These are phyloP conservation scores for Lagria hirta DNA, from an alignment of 2,888 invertebrate genomes.

Conservation along the genomic window DNA sequence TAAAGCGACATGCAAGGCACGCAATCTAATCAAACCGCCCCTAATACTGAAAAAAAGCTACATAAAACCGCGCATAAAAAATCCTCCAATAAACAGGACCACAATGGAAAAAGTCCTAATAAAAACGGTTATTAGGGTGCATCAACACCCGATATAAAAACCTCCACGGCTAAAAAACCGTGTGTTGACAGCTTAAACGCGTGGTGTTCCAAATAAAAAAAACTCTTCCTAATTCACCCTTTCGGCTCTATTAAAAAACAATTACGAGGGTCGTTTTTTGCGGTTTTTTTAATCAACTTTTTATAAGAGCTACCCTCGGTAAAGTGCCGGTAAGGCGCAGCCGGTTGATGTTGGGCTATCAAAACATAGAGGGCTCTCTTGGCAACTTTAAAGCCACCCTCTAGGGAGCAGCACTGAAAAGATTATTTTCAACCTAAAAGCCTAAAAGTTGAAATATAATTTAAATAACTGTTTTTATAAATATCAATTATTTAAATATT, in stretches of 20 bases:
- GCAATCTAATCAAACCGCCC: constrained; percentile 2
- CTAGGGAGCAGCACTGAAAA: too few relatives aligned
- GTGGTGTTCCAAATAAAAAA: constrained; percentile 29
- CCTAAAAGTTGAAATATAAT: too few relatives aligned
- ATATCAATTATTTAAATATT: too few relatives aligned
- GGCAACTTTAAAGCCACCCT: constrained; percentile 3
- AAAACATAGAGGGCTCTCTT: constrained; percentile 22
- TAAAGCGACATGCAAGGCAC: too few relatives aligned
- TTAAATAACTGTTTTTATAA: too few relatives aligned
- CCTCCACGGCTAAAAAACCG: constrained; percentile 36
- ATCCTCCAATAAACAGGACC: constrained; percentile 10
- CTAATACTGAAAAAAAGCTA: constrained; percentile 4
- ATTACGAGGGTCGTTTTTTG: constrained; percentile 45
- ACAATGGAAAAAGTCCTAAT: constrained; percentile 10
- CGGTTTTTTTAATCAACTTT: constrained; percentile 46
- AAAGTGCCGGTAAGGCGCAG: constrained; percentile 14
- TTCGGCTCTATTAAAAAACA: constrained; percentile 45
- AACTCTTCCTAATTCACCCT: constrained; percentile 27
- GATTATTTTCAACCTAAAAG: too few relatives aligned
- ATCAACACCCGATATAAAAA: constrained; percentile 20
- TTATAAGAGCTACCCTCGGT: too few relatives aligned
- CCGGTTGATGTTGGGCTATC: constrained; percentile 16
- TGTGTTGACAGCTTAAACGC: constrained; percentile 46
- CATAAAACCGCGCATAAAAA: constrained; percentile 10
- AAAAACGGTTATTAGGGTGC: constrained; percentile 22